phyloP scores from a whole-genome alignment of 1,140 invertebrate species.

The Pteromalus puparum region DNA sequence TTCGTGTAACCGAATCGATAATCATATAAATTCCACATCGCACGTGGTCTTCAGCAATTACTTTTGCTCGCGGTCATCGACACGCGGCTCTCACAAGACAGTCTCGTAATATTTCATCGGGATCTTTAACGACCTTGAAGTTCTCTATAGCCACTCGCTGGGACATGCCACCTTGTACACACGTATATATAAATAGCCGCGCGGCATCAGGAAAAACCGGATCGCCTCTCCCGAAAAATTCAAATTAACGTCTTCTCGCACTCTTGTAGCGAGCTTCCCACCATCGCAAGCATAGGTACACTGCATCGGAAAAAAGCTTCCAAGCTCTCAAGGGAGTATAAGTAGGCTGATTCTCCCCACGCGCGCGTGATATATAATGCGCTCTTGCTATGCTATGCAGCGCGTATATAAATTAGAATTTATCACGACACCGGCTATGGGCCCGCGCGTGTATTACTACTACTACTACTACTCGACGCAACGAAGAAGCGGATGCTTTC shows the following conservation, averaged over 20 bases:
- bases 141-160: neutral
- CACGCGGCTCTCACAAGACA: neutral
- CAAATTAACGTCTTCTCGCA: neutral
- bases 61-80: neutral
- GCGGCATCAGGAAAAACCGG: conserved; percentile 7
- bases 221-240: conserved; percentile 22
- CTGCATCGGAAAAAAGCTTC: too few relatives aligned
- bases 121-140: conserved; percentile 26
- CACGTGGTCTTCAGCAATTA: neutral
- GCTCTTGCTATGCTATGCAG: too few relatives aligned
- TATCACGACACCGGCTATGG: neutral
- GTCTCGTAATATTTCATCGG: conserved; percentile 1
- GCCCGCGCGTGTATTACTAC: neutral
- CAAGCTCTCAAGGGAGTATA: too few relatives aligned
- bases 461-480: neutral
- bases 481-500: neutral
- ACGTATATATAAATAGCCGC: neutral
- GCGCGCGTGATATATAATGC: too few relatives aligned
- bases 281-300: too few relatives aligned
- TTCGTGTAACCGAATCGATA: too few relatives aligned
- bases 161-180: neutral
- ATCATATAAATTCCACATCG: too few relatives aligned
- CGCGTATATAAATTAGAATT: neutral
- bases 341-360: too few relatives aligned
- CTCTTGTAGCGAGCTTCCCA: neutral